Base-by-base conservation (phyloP, 1,140 invertebrate species). In the Episyrphus balteatus region DNA sequence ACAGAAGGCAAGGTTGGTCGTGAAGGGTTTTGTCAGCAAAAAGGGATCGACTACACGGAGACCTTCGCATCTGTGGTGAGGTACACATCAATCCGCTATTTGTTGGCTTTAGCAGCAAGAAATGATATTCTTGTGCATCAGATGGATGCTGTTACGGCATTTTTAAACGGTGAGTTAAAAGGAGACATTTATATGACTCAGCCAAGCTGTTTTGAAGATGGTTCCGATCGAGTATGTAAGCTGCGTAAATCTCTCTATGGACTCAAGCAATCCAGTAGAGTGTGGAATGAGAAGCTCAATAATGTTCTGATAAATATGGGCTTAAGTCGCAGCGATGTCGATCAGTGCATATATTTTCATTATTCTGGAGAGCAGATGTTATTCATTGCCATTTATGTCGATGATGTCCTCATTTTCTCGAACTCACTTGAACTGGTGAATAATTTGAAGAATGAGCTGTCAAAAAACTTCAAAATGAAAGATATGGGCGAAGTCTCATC, bases 171-270 rank as follows among this genome's bases (percentile, higher is more conserved):
- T 26, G 42, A 57, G 2, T 50, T 72, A 34, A 51, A 71, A 7
- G 60, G 72, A 53, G 55, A 60, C 41, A 56, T 72, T 13, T 70
- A 61, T 46, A 72, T 72, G 60, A 36, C 61, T 18, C 60, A 69
- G 43, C 67, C 68, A 13, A 31, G 56, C 33, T 62, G 57, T 36
- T 58, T 55, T 46, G 39, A 46, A 30, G 48, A 44, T 36, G 30
- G 11, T 37, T 42, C 42, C 39, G 42, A 40, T n/a, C 33, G 34
- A 31, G 49, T 53, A 26, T 50, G 51, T 37, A 50, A 55, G 49
- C 44, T 53, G 15, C 49, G 47, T n/a, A 53, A 57, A 41, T 46
- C 62, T 12, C n/a, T n/a, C n/a, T n/a, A n/a, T n/a, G n/a, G n/a
- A n/a, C n/a, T n/a, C n/a, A n/a, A n/a, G n/a, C n/a, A 59, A 53